A percentile compares a stretch with the other conserved stretches of the same genome.
These are phyloP conservation scores for Scaptomyza caliginosa DNA, from an alignment of 2,888 invertebrate species.

Conservation along the genomic window DNA sequence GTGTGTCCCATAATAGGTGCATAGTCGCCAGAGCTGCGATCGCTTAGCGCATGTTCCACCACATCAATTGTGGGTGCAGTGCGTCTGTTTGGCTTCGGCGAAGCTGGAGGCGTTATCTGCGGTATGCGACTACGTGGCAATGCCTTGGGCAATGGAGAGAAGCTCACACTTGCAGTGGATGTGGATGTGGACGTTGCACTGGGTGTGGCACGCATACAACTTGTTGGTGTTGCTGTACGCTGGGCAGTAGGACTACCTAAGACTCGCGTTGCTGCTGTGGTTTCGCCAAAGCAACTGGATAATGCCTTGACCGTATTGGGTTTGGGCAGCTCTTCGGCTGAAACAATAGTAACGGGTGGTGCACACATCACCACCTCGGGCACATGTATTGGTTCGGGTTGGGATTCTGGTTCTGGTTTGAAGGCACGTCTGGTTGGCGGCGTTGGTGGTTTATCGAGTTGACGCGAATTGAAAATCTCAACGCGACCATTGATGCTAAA, in stretches of 20 bases:
- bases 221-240: background rate
- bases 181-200: conserved; percentile 10
- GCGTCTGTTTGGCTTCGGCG: conserved; percentile 50
- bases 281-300: conserved; percentile 73
- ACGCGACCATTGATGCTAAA: conserved; percentile 82
- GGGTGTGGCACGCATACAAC: background rate
- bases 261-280: background rate
- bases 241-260: background rate
- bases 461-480: conserved; percentile 82
- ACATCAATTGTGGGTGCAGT: conserved; percentile 28
- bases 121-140: conserved; percentile 77
- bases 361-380: conserved; percentile 77
- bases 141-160: conserved; percentile 54
- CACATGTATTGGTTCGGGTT: conserved; percentile 30
- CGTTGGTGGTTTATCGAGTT: conserved; percentile 71
- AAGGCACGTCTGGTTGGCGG: conserved; percentile 60
- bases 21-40: conserved; percentile 59
- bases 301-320: conserved; percentile 80
- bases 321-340: conserved; percentile 79
- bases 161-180: background rate
- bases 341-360: conserved; percentile 75
- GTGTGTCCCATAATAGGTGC: conserved; percentile 61
- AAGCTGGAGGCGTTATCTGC: conserved; percentile 72
- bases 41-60: conserved; percentile 40
- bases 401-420: conserved; percentile 10